Evolutionary conservation across 1,140 invertebrate species (phyloP).

Genomic region (Drosophila sulfurigaster): DNA sequence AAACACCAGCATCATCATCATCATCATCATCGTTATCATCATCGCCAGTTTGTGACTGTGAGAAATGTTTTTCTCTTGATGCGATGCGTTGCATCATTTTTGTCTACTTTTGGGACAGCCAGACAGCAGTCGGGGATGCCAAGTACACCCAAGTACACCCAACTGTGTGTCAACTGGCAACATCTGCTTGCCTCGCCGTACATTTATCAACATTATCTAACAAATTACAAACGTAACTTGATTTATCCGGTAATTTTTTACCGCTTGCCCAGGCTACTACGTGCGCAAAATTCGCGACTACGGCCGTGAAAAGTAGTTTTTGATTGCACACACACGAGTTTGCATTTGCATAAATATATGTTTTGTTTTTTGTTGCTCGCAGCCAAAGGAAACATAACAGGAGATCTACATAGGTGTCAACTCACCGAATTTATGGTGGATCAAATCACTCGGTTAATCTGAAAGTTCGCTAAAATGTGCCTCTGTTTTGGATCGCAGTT

Average conservation of each 20-base stretch:
- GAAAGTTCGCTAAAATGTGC: slow-evolving; percentile 18
- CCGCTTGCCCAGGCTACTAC: slow-evolving; percentile 28
- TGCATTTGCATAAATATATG: slow-evolving; percentile 46
- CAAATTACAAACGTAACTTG: slow-evolving; percentile 84
- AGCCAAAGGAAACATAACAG: neutral
- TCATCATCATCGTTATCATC: no score
- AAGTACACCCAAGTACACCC: slow-evolving; percentile 53
- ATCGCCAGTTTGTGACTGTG: slow-evolving; percentile 18
- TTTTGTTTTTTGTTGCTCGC: slow-evolving; percentile 2
- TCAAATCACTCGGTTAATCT: slow-evolving; percentile 11
- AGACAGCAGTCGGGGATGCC: neutral
- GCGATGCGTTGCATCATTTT: slow-evolving; percentile 38
- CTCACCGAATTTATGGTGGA: neutral
- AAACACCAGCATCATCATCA: neutral
- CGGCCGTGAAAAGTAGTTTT: slow-evolving; percentile 69
- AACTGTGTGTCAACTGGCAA: slow-evolving; percentile 57
- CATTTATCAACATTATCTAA: slow-evolving; percentile 84
- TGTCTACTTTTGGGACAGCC: slow-evolving; percentile 19
- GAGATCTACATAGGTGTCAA: neutral
- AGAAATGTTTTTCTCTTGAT: slow-evolving; percentile 34
- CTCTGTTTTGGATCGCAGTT: neutral
- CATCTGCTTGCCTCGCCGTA: slow-evolving; percentile 41
- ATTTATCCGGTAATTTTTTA: slow-evolving; percentile 84
- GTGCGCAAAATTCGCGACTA: slow-evolving; percentile 51
- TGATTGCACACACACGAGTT: slow-evolving; percentile 28